Conservation (phyloP, 2,888 invertebrate species). For the Papilio demoleus region DNA sequence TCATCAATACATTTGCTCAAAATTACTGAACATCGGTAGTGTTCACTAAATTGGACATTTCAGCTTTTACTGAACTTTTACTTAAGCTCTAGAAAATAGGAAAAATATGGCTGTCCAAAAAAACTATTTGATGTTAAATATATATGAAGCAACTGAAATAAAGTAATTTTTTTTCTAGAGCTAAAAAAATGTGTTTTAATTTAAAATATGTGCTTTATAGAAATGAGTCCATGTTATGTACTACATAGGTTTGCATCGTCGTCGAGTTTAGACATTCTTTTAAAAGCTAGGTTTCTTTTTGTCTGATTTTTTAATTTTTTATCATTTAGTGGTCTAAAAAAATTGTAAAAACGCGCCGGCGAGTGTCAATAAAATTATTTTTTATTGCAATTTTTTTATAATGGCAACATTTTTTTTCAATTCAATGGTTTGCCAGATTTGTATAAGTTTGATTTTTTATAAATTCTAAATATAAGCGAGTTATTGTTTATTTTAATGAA, state of each 20-base stretch:
- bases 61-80: neutral
- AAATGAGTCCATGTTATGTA: neutral
- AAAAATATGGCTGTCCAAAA: neutral
- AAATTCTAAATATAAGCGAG: neutral
- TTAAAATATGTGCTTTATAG: neutral
- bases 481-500: neutral
- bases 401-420: neutral
- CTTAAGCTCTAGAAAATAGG: neutral
- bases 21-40: slow-evolving; percentile 14
- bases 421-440: neutral
- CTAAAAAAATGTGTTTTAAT: neutral
- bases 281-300: neutral
- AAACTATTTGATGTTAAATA: neutral
- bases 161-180: neutral
- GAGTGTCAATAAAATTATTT: neutral
- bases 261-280: too few relatives aligned
- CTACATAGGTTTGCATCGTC: too few relatives aligned
- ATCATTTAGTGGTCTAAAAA: neutral
- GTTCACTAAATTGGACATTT: slow-evolving; percentile 14
- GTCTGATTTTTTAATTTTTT: neutral
- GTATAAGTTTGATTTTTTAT: neutral
- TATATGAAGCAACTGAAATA: too few relatives aligned
- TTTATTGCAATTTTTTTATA: neutral
- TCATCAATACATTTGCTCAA: slow-evolving; percentile 28
- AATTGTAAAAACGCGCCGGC: neutral